A percentile compares a stretch with the other conserved stretches of the same genome.
These are phyloP conservation scores for Acanthopagrus latus DNA, from an alignment of 2,797 vertebrate species.

Conservation along the genomic window DNA sequence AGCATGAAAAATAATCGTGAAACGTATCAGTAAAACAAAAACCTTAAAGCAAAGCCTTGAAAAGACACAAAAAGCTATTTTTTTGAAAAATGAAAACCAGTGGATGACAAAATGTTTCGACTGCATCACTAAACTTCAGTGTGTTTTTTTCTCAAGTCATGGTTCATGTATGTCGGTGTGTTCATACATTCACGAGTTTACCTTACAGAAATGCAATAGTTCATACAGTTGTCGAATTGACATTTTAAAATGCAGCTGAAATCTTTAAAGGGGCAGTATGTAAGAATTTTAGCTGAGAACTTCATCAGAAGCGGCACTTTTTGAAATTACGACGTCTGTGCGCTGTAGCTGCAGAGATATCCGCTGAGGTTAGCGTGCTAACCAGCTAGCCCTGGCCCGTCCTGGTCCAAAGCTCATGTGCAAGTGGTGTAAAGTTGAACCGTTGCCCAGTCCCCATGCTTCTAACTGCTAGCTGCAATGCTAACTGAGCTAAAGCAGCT, in stretches of 20 bases:
- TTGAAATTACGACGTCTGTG: too few relatives aligned
- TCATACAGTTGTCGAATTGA: slow-evolving; percentile 54
- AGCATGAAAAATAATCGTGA: slow-evolving; percentile 80
- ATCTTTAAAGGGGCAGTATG: slow-evolving; percentile 8
- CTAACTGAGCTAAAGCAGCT: too few relatives aligned
- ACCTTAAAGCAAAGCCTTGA: slow-evolving; percentile 49
- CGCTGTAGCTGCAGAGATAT: too few relatives aligned
- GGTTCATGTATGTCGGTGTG: slow-evolving; percentile 40
- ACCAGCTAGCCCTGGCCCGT: too few relatives aligned
- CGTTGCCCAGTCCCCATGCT: too few relatives aligned
- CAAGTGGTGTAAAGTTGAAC: too few relatives aligned
- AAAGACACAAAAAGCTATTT: slow-evolving; percentile 39
- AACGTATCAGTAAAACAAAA: slow-evolving; percentile 61
- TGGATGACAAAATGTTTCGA: slow-evolving; percentile 55
- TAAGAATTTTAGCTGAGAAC: too few relatives aligned
- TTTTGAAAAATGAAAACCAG: slow-evolving; percentile 55
- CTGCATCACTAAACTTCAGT: slow-evolving; percentile 49
- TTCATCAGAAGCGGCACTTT: too few relatives aligned
- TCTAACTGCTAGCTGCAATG: too few relatives aligned
- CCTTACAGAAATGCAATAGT: slow-evolving; percentile 61
- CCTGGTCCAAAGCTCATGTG: too few relatives aligned
- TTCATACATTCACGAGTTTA: slow-evolving; percentile 50
- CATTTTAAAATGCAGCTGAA: slow-evolving; percentile 55
- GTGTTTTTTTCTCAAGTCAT: slow-evolving; percentile 58
- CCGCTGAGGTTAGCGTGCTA: too few relatives aligned